phyloP scores from a whole-genome alignment of 2,113 vertebrate species.

The Phylloscopus whistleri region DNA sequence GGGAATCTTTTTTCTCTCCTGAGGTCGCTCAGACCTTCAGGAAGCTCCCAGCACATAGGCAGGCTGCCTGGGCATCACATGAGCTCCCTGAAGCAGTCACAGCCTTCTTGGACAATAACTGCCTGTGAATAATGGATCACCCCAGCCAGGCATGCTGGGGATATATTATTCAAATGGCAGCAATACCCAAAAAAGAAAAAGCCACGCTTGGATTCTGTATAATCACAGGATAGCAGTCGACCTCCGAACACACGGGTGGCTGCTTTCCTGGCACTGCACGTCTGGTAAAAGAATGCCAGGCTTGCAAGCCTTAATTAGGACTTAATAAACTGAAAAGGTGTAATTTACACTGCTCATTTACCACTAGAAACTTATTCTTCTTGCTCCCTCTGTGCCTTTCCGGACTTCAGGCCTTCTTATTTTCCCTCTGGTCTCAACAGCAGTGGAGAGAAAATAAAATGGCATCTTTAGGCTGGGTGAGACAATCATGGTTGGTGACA shows the following conservation, averaged over 20 bases:
- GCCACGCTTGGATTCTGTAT: background rate
- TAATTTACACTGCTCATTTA: constrained; percentile 40
- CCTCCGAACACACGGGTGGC: background rate
- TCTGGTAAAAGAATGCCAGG: background rate
- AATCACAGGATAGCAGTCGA: constrained; percentile 11
- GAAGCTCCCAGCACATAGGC: rapidly evolving
- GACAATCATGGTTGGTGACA: background rate
- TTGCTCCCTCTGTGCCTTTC: background rate
- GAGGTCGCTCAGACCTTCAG: background rate
- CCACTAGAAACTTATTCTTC: background rate
- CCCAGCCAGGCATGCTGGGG: background rate
- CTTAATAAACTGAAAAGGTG: constrained; percentile 41
- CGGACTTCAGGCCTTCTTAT: background rate
- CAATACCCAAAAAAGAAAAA: constrained; percentile 10
- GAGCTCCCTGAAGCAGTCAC: background rate
- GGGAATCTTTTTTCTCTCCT: background rate
- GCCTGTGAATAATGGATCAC: background rate
- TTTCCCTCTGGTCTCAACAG: background rate
- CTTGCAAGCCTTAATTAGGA: constrained; percentile 39
- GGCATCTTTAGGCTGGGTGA: background rate
- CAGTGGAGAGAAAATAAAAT: background rate
- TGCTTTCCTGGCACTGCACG: background rate
- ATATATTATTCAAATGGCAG: constrained; percentile 32
- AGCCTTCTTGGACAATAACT: background rate
- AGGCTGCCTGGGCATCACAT: background rate